Base-by-base conservation (phyloP, 2,888 invertebrate species). In the Azorinus chamasolen region DNA sequence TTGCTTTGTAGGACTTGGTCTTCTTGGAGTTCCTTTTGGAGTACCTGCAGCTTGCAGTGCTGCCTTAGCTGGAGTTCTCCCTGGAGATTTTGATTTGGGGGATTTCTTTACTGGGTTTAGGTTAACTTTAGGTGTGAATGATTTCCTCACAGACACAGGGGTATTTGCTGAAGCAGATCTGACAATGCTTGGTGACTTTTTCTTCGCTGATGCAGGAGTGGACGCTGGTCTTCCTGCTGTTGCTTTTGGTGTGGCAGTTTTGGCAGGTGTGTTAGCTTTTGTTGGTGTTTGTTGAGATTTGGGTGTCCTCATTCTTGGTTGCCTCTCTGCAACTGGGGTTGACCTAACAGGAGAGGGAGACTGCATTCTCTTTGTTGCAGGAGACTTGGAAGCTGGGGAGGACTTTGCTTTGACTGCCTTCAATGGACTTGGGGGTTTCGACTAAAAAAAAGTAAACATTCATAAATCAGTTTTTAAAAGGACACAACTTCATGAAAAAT, bases 341-440 rank as follows among this genome's bases (percentile, higher is more conserved):
- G 64, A 58, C 20, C 79, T 61, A 2, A 61, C 62, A 25, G 84
- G 83, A 18, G 83, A 83, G 25, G 81, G 86, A 0, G 84, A 84
- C 70, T 74, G 83, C 14, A 59, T 74, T 46, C 78, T 63, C 50
- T 48, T 80, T 61, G 74, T 57, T 43, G 55, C 65, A 55, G 77
- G 69, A 1, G 14, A 63, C 46, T 64, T 65, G 43, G 63, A 59
- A 20, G 71, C 41, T 45, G 65, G 16, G 4, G 32, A 32, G 5
- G 4, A 6, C 32, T 32, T 32, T 32, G 32, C 32, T 6, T 32
- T 32, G 32, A 32, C 32, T 32, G 32, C 32, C 32, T 32, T 32
- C 32, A 32, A 10, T 32, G 32, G 32, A 32, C 32, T 32, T 24
- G 81, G 85, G 58, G 83, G 83, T 62, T 84, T 84, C n/a, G 73